These are phyloP conservation scores for Leptinotarsa tumamoca DNA, from an alignment of 2,888 invertebrate genomes.

Conservation along the genomic window DNA sequence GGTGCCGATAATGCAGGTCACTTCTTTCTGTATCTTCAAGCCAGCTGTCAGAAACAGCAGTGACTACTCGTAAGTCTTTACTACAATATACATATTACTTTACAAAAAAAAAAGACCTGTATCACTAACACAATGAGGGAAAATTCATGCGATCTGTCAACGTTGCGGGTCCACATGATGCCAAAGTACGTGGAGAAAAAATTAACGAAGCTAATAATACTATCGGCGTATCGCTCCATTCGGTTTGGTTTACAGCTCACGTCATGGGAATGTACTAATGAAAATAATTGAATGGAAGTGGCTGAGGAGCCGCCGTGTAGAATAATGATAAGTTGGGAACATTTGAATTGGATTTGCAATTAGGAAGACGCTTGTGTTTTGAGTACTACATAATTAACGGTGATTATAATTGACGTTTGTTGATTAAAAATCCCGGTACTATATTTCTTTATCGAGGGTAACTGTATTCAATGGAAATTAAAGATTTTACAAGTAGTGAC, in stretches of 20 bases:
- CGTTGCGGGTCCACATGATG: constrained; percentile 2
- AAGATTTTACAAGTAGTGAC: too few species aligned
- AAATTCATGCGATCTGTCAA: not conserved
- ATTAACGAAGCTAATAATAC: constrained; percentile 21
- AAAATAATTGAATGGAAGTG: constrained; percentile 40
- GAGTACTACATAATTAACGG: not conserved
- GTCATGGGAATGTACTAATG: constrained; percentile 45
- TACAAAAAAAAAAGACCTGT: too few species aligned
- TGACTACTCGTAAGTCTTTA: too few species aligned
- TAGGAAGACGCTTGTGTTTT: not conserved
- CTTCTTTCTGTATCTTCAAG: too few species aligned
- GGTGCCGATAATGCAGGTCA: too few species aligned
- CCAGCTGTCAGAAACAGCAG: too few species aligned
- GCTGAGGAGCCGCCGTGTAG: constrained; percentile 24
- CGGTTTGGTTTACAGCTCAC: constrained; percentile 41
- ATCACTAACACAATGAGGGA: not conserved
- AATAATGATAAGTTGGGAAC: constrained; percentile 9
- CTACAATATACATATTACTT: too few species aligned
- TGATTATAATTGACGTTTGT: too few species aligned
- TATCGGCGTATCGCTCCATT: constrained; percentile 29
- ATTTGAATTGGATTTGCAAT: constrained; percentile 12
- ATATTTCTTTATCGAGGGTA: too few species aligned
- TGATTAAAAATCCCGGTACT: too few species aligned
- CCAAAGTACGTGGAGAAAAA: constrained; percentile 22
- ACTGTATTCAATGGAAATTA: too few species aligned